A percentile compares a stretch with the other conserved stretches of the same genome.
Conservation (phyloP, 35 echinoderm and acorn worm species). For the Nesometra sesokonis region DNA sequence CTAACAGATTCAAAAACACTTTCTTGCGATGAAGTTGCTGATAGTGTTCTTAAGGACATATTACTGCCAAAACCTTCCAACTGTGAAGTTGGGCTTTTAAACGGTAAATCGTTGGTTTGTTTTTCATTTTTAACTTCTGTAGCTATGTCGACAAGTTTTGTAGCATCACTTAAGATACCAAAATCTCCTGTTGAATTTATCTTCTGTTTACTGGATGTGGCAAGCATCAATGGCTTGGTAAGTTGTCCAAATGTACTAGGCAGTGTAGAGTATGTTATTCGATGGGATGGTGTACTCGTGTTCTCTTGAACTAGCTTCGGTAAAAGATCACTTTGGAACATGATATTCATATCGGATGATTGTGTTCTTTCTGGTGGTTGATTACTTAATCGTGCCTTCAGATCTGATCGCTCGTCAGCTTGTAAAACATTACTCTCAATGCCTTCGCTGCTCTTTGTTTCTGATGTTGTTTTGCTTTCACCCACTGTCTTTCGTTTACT, state of each 20-base stretch:
- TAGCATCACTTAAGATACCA: not conserved
- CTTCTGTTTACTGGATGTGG: not conserved
- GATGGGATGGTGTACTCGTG: not conserved
- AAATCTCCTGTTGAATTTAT: not conserved
- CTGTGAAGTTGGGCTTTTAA: constrained; percentile 15
- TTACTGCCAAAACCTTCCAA: too few relatives aligned
- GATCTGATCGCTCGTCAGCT: too few relatives aligned
- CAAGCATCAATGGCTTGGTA: not conserved
- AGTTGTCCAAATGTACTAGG: constrained; percentile 22
- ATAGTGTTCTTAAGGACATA: not conserved
- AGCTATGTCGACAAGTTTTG: not conserved
- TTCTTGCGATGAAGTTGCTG: not conserved
- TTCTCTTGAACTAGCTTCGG: not conserved
- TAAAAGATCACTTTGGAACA: not conserved
- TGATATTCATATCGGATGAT: not conserved
- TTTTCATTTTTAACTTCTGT: too few relatives aligned
- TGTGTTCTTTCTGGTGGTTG: not conserved
- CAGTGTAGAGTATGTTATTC: constrained; percentile 75
- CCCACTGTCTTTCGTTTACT: not conserved
- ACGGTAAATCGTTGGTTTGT: not conserved
- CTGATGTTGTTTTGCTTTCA: not conserved
- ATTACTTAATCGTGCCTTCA: not conserved
- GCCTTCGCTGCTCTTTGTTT: not conserved
- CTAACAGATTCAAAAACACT: constrained; percentile 51
- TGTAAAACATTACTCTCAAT: not conserved